phyloP scores from a whole-genome alignment of 2,113 vertebrate species.

The Brachyhypopomus occidentalis region DNA sequence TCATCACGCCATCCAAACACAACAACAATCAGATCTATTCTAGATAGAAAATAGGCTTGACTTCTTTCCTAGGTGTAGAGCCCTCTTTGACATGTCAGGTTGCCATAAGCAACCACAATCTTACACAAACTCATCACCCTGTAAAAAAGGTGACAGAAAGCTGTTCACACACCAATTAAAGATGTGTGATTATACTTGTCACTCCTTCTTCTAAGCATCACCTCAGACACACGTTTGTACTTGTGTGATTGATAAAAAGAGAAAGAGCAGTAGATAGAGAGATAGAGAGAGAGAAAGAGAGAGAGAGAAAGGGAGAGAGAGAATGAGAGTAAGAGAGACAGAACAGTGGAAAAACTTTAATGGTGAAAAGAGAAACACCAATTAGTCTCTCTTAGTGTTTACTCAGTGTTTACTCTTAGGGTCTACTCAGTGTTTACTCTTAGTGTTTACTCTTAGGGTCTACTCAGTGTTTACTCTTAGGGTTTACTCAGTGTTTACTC shows the following conservation, averaged over 20 bases:
- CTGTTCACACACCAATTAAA: constrained; percentile 15
- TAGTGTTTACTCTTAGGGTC: too few species aligned
- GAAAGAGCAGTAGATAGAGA: not conserved
- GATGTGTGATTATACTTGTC: not conserved
- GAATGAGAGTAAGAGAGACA: not conserved
- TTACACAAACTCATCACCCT: not conserved
- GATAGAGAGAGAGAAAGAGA: not conserved
- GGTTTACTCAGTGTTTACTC: too few species aligned
- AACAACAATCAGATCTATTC: too few species aligned
- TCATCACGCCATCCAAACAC: too few species aligned
- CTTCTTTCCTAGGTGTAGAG: not conserved
- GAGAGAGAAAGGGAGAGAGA: not conserved
- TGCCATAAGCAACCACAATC: not conserved
- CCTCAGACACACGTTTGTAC: not conserved
- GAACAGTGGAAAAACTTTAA: not conserved
- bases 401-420: too few species aligned
- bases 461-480: too few species aligned
- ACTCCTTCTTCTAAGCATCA: not conserved
- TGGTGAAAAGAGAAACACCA: too few species aligned
- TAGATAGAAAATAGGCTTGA: not conserved
- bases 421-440: too few species aligned
- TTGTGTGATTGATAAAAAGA: not conserved
- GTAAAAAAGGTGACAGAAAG: not conserved
- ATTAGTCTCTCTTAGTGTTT: too few species aligned
- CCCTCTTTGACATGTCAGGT: not conserved